A percentile compares a stretch with the other conserved stretches of the same genome.
Evolutionary conservation across 64 coral and sea anemone species (phyloP).

Genomic region (Acropora tenuis): DNA sequence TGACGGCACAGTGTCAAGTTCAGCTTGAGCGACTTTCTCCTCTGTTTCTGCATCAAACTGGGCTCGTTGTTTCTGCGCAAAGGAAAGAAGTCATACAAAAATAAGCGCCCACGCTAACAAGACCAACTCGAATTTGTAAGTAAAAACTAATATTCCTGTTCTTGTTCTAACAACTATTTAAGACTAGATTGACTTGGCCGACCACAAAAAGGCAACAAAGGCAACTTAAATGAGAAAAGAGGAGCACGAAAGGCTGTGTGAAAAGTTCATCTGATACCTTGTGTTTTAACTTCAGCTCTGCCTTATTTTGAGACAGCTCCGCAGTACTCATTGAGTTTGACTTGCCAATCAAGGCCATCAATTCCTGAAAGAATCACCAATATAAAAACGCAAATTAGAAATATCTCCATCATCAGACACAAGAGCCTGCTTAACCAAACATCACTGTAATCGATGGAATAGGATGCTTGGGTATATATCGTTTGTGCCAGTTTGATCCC

Average conservation of each 20-base stretch:
- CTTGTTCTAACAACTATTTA: too few relatives aligned
- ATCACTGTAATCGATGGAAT: too few relatives aligned
- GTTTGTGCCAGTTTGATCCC: too few relatives aligned
- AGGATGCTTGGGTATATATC: too few relatives aligned
- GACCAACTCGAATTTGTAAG: too few relatives aligned
- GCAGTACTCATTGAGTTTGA: conserved; percentile 73
- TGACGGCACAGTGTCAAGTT: conserved; percentile 82
- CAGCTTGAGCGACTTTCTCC: conserved; percentile 69
- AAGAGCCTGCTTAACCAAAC: too few relatives aligned
- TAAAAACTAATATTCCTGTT: too few relatives aligned
- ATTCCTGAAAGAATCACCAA: conserved; percentile 51
- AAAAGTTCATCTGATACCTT: conserved; percentile 65
- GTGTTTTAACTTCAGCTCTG: conserved; percentile 90
- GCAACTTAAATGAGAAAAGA: background rate
- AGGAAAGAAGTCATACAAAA: background rate
- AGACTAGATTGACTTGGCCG: too few relatives aligned
- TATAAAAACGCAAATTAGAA: background rate
- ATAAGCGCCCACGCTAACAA: too few relatives aligned
- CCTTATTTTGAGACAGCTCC: conserved; percentile 89
- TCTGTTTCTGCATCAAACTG: conserved; percentile 86
- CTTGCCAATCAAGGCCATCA: conserved; percentile 88
- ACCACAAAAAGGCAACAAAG: too few relatives aligned
- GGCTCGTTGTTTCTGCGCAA: conserved; percentile 84
- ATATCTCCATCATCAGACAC: background rate
- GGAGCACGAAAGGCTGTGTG: background rate